phyloP scores from a whole-genome alignment of 2,113 vertebrate species.

The Peromyscus leucopus region DNA sequence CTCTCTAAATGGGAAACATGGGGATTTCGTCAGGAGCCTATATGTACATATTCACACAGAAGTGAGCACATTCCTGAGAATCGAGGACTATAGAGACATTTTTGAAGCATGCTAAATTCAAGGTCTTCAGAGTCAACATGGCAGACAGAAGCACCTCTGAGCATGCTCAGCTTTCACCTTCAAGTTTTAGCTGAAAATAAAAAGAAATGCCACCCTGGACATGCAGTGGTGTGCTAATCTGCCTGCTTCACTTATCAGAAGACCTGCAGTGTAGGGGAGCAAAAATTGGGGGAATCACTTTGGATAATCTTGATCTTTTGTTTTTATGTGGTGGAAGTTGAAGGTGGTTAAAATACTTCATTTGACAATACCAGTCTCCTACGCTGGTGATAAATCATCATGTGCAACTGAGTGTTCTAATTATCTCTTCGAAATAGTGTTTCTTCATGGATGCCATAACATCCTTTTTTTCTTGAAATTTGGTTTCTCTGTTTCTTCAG shows the following conservation, averaged over 20 bases:
- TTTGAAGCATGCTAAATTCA: background rate
- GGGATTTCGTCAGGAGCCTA: background rate
- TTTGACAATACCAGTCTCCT: background rate
- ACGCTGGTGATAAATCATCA: background rate
- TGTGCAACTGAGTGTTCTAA: background rate
- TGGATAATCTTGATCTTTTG: background rate
- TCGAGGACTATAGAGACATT: background rate
- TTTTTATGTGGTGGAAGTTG: constrained; percentile 27
- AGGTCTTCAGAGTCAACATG: background rate
- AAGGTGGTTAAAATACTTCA: background rate
- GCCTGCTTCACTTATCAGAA: background rate
- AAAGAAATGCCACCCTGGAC: background rate
- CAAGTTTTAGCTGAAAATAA: background rate
- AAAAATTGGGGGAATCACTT: background rate
- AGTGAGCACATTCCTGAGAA: background rate
- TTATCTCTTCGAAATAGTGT: background rate
- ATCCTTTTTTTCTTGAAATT: background rate
- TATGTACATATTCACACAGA: background rate
- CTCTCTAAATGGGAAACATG: background rate
- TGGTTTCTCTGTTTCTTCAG: background rate
- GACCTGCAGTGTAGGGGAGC: background rate
- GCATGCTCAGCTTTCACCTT: background rate
- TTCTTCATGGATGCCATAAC: background rate
- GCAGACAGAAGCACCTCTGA: background rate
- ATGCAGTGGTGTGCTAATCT: background rate